Evolutionary conservation across 2,888 invertebrate genomes (phyloP).

Genomic region (Chaetoderma sp.): DNA sequence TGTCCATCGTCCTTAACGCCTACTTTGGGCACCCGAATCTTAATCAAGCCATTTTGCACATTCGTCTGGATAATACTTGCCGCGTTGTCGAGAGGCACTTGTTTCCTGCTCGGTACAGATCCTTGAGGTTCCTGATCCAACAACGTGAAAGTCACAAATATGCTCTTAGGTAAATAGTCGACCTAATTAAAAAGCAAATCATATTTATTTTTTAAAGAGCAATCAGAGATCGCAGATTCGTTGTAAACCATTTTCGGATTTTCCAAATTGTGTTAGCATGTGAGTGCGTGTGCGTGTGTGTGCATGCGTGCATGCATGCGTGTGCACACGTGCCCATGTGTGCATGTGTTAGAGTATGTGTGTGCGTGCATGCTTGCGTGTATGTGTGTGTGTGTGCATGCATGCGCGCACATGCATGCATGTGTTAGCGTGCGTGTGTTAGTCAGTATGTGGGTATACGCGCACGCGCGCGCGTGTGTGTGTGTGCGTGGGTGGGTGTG

Average conservation of each 20-base stretch:
- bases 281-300: not conserved
- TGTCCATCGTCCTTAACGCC: too few species aligned
- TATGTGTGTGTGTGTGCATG: not conserved
- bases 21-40: too few species aligned
- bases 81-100: not conserved
- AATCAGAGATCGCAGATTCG: too few species aligned
- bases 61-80: not conserved
- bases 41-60: not conserved
- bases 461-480: too few species aligned
- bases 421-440: too few species aligned
- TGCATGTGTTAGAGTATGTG: not conserved
- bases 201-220: too few species aligned
- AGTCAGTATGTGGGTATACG: not conserved
- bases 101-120: not conserved
- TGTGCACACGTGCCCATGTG: not conserved
- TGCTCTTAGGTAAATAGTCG: not conserved
- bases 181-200: too few species aligned
- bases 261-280: too few species aligned
- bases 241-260: too few species aligned
- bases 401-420: not conserved
- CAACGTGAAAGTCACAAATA: not conserved
- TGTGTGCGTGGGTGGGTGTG: too few species aligned
- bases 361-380: not conserved
- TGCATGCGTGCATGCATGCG: not conserved
- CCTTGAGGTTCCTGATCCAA: not conserved